Evolutionary conservation across 2,113 vertebrate genomes (phyloP), one percentile per base, ranked within the genome.

Genomic region (Microcebus tavaratra): DNA sequence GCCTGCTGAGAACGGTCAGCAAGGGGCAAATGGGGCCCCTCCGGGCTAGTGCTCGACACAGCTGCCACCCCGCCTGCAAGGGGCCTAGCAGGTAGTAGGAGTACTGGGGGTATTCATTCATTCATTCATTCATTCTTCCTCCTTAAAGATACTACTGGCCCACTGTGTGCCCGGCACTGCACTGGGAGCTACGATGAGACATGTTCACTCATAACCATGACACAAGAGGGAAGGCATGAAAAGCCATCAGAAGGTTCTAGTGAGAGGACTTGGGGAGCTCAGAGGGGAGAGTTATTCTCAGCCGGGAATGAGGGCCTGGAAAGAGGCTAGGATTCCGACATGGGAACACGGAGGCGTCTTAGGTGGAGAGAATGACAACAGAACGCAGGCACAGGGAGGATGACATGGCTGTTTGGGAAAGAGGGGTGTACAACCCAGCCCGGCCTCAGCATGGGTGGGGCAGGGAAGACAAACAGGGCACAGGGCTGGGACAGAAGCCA

Each of bases 311-410:
- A n/a, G 73, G n/a, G 36, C 53, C 17, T 20, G 8, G 39, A 34
- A 70, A 79, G 81, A 86, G 73, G 42, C 50, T 70, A 34, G 65
- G 73, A 39, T 75, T 59, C 84, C 14, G n/a, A 94, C 48, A 82
- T 3, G 10, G 25, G 34, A 36, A 57, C 5, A 20, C 39, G 63
- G 50, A 50, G 27, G 59, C 36, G 14, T 70, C n/a, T 91, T 18
- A 61, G 87, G 61, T 50, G 61, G 42, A 27, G 20, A 11, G 34
- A 59, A 79, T 25, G 50, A 42, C 7, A 50, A 57, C 50, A 61
- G 12, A 23, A 50, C 2, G 3, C 34, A 67, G 36, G 59, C 4
- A 3, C 29, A 23, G 31, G 31, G 78, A 68, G 20, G 48, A 31
- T 59, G 11, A 29, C 48, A n/a, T 1, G 59, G 36, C 39, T 6